Evolutionary conservation across 23 tunicate genomes (phyloP), one percentile per base, ranked within the genome.

Genomic region (Oikopleura dioica): DNA sequence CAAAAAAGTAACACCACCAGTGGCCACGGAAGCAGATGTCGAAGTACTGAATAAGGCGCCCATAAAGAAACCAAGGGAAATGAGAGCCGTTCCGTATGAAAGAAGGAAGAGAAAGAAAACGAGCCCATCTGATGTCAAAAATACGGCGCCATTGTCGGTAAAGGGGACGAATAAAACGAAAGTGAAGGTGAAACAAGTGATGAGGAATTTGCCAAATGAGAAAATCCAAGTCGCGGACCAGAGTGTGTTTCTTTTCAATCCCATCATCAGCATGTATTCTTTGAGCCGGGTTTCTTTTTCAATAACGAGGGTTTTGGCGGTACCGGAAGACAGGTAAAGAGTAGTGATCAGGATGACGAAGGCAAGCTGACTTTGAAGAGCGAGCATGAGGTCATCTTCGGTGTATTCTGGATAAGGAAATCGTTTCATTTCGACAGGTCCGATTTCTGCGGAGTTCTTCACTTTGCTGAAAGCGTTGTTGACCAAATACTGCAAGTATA

Each of bases 261-360:
- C 72, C 72, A 63, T 63, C 72, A 63, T 63, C 26, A 63, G 26
- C 72, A 63, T 63, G 72, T 63, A 63, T 28, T 63, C 72, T 63
- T 63, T 63, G 4, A 63, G 72, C 2, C 72, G 30, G 33, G 72
- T 21, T 2, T 63, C 72, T 28, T 63, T 63, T 63, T 63, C 72
- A 28, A 63, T 63, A 12, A 31, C 72, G 26, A 63, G 30, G 33
- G 5, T 23, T 63, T 63, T 63, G 29, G 72, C 72, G 2, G 72
- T 63, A 23, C 26, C n/a, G n/a, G n/a, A n/a, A n/a, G n/a, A n/a
- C n/a, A n/a, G n/a, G n/a, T n/a, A n/a, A n/a, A n/a, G n/a, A n/a
- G n/a, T n/a, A n/a, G n/a, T n/a, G n/a, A n/a, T n/a, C n/a, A n/a
- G n/a, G n/a, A n/a, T n/a, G n/a, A n/a, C n/a, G n/a, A n/a, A n/a